These are phyloP conservation scores for Steinernema khuongi DNA, from an alignment of 1,140 invertebrate genomes.

Conservation along the genomic window DNA sequence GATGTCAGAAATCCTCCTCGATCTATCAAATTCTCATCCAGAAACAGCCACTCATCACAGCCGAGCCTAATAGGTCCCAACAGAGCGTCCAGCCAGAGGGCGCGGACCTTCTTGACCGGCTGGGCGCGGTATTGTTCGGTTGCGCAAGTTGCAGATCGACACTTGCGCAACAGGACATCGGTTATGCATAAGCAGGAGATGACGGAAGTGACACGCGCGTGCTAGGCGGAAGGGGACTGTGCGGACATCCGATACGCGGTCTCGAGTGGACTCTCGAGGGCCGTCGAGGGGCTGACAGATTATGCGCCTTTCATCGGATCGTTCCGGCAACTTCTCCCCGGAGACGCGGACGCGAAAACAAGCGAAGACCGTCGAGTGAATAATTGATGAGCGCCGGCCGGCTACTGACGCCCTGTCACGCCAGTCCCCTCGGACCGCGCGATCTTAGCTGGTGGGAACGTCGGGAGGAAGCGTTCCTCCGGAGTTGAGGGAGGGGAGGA, in stretches of 20 bases:
- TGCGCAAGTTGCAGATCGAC: conserved; percentile 8
- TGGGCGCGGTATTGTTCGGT: neutral
- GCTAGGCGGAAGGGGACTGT: neutral
- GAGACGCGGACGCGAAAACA: neutral
- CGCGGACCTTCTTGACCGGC: too few species aligned
- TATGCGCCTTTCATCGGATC: neutral
- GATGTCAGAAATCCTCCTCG: too few species aligned
- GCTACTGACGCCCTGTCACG: neutral
- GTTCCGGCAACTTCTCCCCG: neutral
- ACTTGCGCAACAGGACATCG: neutral
- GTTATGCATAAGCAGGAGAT: conserved; percentile 2
- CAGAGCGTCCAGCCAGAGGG: neutral
- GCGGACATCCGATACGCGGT: neutral
- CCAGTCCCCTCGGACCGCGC: too few species aligned
- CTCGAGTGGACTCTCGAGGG: neutral
- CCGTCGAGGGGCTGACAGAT: neutral
- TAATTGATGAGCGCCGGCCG: too few species aligned
- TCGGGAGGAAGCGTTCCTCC: too few species aligned
- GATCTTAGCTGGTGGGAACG: too few species aligned
- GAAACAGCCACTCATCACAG: too few species aligned
- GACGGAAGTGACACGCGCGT: neutral
- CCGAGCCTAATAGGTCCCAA: neutral
- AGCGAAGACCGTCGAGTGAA: neutral
- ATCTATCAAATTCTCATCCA: too few species aligned
- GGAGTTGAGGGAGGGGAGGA: too few species aligned